These are phyloP conservation scores for Acrocera orbiculus DNA, from an alignment of 2,888 invertebrate genomes.

Conservation along the genomic window DNA sequence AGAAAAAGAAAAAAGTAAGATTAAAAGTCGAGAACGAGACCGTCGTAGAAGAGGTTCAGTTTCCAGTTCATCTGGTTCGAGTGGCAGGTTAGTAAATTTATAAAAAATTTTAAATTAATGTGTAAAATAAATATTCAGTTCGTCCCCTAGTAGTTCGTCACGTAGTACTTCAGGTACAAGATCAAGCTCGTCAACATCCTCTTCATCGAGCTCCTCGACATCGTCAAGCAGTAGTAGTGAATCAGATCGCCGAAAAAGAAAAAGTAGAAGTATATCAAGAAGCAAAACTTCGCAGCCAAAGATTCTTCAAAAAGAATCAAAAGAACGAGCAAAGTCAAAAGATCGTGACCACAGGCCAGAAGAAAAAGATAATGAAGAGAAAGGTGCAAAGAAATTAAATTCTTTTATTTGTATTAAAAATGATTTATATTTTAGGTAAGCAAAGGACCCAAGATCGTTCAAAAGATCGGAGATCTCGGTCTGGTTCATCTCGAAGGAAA, in stretches of 20 bases:
- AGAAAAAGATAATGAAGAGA: too few species aligned
- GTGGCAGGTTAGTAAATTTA: conserved; percentile 38
- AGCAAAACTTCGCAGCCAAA: conserved; percentile 30
- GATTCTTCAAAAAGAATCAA: conserved; percentile 30
- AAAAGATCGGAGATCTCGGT: conserved; percentile 30
- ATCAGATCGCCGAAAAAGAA: conserved; percentile 45
- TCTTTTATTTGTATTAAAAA: too few species aligned
- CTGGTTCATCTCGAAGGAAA: conserved; percentile 44
- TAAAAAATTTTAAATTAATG: not conserved
- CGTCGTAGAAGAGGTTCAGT: conserved; percentile 35
- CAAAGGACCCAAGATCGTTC: conserved; percentile 18
- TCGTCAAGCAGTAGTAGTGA: conserved; percentile 49
- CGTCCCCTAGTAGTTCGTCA: conserved; percentile 69
- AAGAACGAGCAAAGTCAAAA: conserved; percentile 23
- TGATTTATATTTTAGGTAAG: conserved; percentile 2
- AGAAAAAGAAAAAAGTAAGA: conserved; percentile 48
- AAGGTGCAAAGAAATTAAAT: too few species aligned
- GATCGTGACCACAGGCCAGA: conserved; percentile 4
- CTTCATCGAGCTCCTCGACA: conserved; percentile 38
- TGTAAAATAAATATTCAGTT: conserved; percentile 32
- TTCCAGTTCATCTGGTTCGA: conserved; percentile 65
- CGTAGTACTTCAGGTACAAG: conserved; percentile 60
- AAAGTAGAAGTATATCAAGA: conserved; percentile 31
- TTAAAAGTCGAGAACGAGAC: conserved; percentile 15
- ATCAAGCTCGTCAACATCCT: conserved; percentile 51